A percentile compares a stretch with the other conserved stretches of the same genome.
phyloP scores from a whole-genome alignment of 2,797 vertebrate species.

The Sebastes elongatus region DNA sequence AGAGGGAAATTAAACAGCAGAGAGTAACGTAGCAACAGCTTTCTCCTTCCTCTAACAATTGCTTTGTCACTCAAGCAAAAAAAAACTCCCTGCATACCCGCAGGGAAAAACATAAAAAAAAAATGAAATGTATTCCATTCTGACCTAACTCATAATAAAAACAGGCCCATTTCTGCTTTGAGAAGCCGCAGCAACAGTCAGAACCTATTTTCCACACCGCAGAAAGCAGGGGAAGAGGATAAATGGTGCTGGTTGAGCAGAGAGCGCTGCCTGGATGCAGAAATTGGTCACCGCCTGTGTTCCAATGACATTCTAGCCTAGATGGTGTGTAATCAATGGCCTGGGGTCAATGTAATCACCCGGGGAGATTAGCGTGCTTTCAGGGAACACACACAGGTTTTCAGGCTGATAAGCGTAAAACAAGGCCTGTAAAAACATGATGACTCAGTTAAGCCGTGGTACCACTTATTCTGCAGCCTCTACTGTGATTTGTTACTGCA shows the following conservation, averaged over 20 bases:
- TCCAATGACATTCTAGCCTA: conserved; percentile 60
- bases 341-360: conserved; percentile 77
- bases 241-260: conserved; percentile 27
- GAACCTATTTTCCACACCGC: conserved; percentile 39
- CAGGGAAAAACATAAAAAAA: conserved; percentile 1
- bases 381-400: conserved; percentile 63
- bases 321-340: conserved; percentile 72
- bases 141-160: conserved; percentile 30
- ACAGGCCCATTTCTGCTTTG: conserved; percentile 17
- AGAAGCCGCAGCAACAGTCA: conserved; percentile 18
- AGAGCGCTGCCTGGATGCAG: conserved; percentile 40
- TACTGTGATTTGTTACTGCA: conserved; percentile 31
- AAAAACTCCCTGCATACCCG: neutral
- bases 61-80: conserved; percentile 26
- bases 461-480: conserved; percentile 15
- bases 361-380: conserved; percentile 71
- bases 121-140: conserved; percentile 18
- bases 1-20: conserved; percentile 29
- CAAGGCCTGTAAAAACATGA: conserved; percentile 58
- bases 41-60: conserved; percentile 1
- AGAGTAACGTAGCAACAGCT: conserved; percentile 34
- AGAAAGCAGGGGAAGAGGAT: conserved; percentile 10
- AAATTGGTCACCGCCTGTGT: conserved; percentile 54
- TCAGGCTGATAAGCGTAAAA: conserved; percentile 57
- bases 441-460: conserved; percentile 48